A percentile compares a stretch with the other conserved stretches of the same genome.
phyloP scores from a whole-genome alignment of 1,140 invertebrate species.

The Pogonus chalceus region DNA sequence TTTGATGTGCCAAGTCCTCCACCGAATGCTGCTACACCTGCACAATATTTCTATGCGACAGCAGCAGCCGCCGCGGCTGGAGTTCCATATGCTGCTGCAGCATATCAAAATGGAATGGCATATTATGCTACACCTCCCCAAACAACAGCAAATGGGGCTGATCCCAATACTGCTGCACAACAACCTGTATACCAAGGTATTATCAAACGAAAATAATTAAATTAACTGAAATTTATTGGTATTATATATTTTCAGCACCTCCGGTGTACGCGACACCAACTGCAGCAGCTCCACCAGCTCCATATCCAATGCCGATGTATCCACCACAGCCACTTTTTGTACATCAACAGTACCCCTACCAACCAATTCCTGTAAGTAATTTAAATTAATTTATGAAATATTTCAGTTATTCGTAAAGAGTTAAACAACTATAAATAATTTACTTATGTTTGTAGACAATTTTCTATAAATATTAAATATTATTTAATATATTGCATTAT shows the following conservation, averaged over 20 bases:
- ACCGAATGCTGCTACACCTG: slow-evolving; percentile 22
- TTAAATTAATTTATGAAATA: too few relatives aligned
- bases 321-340: slow-evolving; percentile 31
- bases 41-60: slow-evolving; percentile 29
- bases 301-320: slow-evolving; percentile 31
- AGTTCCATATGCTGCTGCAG: neutral
- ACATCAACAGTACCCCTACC: slow-evolving; percentile 31
- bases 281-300: slow-evolving; percentile 28
- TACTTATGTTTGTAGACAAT: too few relatives aligned
- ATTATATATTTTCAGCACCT: slow-evolving; percentile 26
- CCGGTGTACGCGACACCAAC: slow-evolving; percentile 31
- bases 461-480: too few relatives aligned
- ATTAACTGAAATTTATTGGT: slow-evolving; percentile 8
- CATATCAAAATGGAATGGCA: neutral
- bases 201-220: too few relatives aligned
- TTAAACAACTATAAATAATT: too few relatives aligned
- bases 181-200: slow-evolving; percentile 31
- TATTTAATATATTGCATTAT: too few relatives aligned
- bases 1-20: slow-evolving; percentile 23
- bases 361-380: slow-evolving; percentile 32
- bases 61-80: slow-evolving; percentile 10
- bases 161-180: slow-evolving; percentile 23
- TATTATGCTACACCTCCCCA: slow-evolving; percentile 19
- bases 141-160: slow-evolving; percentile 19
- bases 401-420: too few relatives aligned